Conservation (phyloP, 2,113 vertebrate genomes). For the Pan troglodytes region NHGRI_mPanTro3-v2.1_pri NC_072421.2:127183001-127183500, state of each 20-base stretch:
- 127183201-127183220: not conserved
- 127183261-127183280: not conserved
- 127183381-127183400: not conserved
- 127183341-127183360: not conserved
- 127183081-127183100: not conserved
- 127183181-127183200: not conserved
- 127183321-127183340: not conserved
- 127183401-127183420: not conserved
- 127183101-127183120: not conserved
- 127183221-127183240: not conserved
- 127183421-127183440: not conserved
- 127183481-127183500: not conserved
- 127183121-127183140: not conserved
- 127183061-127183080: not conserved
- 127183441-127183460: not conserved
- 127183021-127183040: not conserved
- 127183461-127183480: not conserved
- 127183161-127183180: not conserved
- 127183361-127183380: not conserved
- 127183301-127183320: not conserved
- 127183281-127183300: not conserved
- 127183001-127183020: not conserved
- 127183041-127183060: not conserved
- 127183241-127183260: not conserved
- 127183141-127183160: not conserved